Conservation (phyloP, 23 tunicate genomes). For the Ascidia mentula region DNA sequence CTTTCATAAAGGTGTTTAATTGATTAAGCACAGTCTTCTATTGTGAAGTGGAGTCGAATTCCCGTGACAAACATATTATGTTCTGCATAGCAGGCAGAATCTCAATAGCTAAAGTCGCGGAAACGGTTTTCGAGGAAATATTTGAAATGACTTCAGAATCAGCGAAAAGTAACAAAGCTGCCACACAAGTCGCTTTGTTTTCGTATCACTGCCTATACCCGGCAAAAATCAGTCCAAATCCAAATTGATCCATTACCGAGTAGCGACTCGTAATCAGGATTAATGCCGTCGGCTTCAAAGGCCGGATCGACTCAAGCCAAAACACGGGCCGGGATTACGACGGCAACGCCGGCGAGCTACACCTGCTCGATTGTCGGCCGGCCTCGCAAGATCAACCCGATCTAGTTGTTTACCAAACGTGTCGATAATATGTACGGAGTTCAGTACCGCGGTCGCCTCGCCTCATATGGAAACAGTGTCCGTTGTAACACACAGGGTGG, state of each 20-base stretch:
- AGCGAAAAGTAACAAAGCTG: no score
- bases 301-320: neutral
- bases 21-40: no score
- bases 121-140: no score
- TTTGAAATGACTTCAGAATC: no score
- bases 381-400: neutral
- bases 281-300: neutral
- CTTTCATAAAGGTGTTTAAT: no score
- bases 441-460: neutral
- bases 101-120: no score
- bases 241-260: conserved; percentile 8
- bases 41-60: no score
- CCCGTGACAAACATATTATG: no score
- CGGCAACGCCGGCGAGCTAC: conserved; percentile 14
- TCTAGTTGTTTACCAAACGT: neutral
- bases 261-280: neutral
- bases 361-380: conserved; percentile 1
- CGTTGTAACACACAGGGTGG: neutral
- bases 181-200: neutral
- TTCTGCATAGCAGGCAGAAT: no score
- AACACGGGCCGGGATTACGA: neutral
- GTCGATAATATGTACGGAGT: neutral
- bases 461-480: conserved; percentile 1
- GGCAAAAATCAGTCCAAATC: neutral
- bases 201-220: no score